Base-by-base conservation (phyloP, 2,113 vertebrate genomes). In the Tachysurus fulvidraco region DNA sequence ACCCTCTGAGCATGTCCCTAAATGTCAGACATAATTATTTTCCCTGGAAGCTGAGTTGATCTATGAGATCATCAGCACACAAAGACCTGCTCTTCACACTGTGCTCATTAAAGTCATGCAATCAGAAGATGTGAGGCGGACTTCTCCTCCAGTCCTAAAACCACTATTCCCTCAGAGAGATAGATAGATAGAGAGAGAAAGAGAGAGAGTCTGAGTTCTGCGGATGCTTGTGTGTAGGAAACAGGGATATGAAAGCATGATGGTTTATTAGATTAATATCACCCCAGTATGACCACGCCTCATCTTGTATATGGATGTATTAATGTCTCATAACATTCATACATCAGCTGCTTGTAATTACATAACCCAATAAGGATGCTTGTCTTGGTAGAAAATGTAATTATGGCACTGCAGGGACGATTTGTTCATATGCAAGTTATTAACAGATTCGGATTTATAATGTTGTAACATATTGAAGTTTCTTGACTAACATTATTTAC, bases 21-120 rank as follows among this genome's bases (percentile, higher is more conserved):
- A 94, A 94, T 93, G 92, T 92, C 93, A 92, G 82, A 83, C 85
- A 50, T 86, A 89, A 90, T 92, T 93, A 92, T 64, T 85, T 54
- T 23, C 67, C 62, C 81, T 83, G 60, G 74, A 84, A 85, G 69
- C 41, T 17, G n/a, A 3, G 4, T 25, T 62, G 36, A 60, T 83
- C 81, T 76, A 62, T 83, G 88, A 86, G 76, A 87, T 62, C 59
- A 84, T 46, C 74, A 73, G 41, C 80, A 55, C 57, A 52, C 14
- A 1, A 83, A 86, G 88, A n/a, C 50, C 6, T 57, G 83, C 46
- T 62, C 76, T 89, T 85, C 82, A 77, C 57, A 79, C 77, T 44
- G 21, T 16, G 55, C 74, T 86, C 81, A 83, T 71, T 52, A 74
- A 55, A 86, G 28, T 69, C 36, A 77, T 17, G 59, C 65, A 83